These are phyloP conservation scores for Drosophila funebris DNA, from an alignment of 1,140 invertebrate species.

Conservation along the genomic window DNA sequence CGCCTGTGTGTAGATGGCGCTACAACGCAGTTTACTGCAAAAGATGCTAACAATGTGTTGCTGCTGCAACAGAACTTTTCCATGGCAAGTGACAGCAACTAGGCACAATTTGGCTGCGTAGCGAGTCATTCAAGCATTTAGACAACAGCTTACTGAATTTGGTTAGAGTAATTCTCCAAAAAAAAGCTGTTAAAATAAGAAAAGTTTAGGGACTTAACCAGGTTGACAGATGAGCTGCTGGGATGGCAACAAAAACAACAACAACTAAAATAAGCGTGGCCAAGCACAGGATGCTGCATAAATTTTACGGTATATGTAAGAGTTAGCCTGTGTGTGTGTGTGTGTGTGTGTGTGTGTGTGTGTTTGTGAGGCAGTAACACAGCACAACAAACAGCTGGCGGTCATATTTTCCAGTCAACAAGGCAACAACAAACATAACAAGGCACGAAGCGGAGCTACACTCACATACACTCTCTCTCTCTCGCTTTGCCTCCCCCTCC, in stretches of 20 bases:
- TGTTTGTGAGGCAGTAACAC: slow-evolving; percentile 7
- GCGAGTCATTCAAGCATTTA: neutral
- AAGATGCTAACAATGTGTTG: neutral
- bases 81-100: neutral
- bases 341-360: slow-evolving; percentile 10
- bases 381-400: slow-evolving; percentile 73
- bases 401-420: slow-evolving; percentile 79
- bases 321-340: too few relatives aligned
- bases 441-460: slow-evolving; percentile 24
- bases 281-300: slow-evolving; percentile 35
- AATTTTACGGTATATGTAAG: slow-evolving; percentile 29
- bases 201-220: slow-evolving; percentile 27
- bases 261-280: neutral
- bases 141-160: neutral
- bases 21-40: neutral
- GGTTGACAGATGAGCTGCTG: slow-evolving; percentile 40
- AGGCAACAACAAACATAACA: slow-evolving; percentile 75
- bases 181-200: neutral
- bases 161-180: neutral
- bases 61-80: neutral
- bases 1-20: slow-evolving; percentile 48
- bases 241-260: neutral
- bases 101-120: too few relatives aligned
- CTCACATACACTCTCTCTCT: slow-evolving; percentile 7
- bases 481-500: neutral